Base-by-base conservation (phyloP, 2,888 invertebrate species). In the Tetrapedia diversipes region DNA sequence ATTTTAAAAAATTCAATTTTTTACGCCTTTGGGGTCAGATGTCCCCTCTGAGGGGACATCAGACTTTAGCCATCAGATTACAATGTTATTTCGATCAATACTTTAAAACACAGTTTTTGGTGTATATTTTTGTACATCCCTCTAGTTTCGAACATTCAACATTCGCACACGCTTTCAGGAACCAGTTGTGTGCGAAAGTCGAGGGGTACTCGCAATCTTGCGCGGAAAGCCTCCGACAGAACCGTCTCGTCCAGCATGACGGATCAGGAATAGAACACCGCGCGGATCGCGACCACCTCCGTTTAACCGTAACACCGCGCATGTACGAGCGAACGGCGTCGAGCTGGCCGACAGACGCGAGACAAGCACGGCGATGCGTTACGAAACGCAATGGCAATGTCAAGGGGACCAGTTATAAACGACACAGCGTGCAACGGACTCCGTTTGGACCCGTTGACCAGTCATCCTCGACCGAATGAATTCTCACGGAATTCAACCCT, bases 321-420 rank as follows among this genome's bases (percentile, higher is more conserved):
- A 56, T 60, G 71, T 66, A 67, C 57, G 68, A 60, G 69, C 59
- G 57, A 70, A 76, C 65, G 80, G 54, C 73, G 56, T 29, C 59
- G 27, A n/a, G 54, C 47, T 24, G 32, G 63, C 63, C 59, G 47
- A 51, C 74, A 68, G 69, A 65, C 39, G 60, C 73, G 66, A 67
- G 64, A 81, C 65, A 56, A 56, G 45, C 74, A 47, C 57, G 27
- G 32, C 29, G 69, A 67, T 54, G 69, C 69, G 68, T 69, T 69
- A 32, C 74, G 41, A 69, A 76, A 78, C 57, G 70, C 76, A 70
- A 59, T 54, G 43, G 72, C 83, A 83, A 83, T 83, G 83, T 83
- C 83, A 83, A 83, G 83, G 83, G 78, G 51, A 69, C 69, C 60
- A 66, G 66, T 69, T 63, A 61, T 49, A 65, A 70, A 72, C 67